These are phyloP conservation scores for Cerceris rybyensis DNA, from an alignment of 2,888 invertebrate species.

Conservation along the genomic window DNA sequence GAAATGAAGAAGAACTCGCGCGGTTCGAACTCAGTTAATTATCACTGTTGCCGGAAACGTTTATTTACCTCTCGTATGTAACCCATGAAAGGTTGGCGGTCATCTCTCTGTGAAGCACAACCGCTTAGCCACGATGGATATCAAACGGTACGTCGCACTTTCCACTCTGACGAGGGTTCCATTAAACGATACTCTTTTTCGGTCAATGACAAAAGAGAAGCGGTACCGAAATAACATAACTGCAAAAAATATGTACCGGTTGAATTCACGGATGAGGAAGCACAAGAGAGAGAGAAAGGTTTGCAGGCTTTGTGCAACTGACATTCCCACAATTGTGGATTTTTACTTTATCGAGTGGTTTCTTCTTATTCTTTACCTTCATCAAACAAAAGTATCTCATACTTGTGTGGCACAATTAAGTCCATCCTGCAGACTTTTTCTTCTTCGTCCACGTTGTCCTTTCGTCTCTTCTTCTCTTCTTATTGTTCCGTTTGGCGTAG, in stretches of 20 bases:
- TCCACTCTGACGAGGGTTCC: neutral
- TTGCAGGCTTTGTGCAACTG: conserved; percentile 49
- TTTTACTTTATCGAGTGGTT: conserved; percentile 41
- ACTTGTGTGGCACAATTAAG: conserved; percentile 61
- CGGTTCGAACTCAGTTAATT: conserved; percentile 45
- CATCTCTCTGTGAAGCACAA: conserved; percentile 26
- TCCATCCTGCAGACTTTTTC: conserved; percentile 17
- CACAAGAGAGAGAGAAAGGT: neutral
- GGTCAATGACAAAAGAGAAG: neutral
- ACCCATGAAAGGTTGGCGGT: conserved; percentile 16
- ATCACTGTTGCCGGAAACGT: conserved; percentile 48
- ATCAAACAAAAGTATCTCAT: conserved; percentile 57
- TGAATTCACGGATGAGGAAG: conserved; percentile 10
- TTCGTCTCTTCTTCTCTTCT: conserved; percentile 18
- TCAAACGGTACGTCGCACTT: conserved; percentile 1
- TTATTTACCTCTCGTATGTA: conserved; percentile 42
- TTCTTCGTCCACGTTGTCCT: neutral
- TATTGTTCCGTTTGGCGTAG: conserved; percentile 11
- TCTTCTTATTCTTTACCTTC: conserved; percentile 49
- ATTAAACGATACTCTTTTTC: neutral
- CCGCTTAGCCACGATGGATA: conserved; percentile 13
- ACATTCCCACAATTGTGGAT: conserved; percentile 62
- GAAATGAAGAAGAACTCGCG: conserved; percentile 17
- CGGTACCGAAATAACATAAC: neutral
- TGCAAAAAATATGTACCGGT: conserved; percentile 2